Evolutionary conservation across 2,797 vertebrate species (phyloP).

Genomic region (Pteronotus mesoamericanus): DNA sequence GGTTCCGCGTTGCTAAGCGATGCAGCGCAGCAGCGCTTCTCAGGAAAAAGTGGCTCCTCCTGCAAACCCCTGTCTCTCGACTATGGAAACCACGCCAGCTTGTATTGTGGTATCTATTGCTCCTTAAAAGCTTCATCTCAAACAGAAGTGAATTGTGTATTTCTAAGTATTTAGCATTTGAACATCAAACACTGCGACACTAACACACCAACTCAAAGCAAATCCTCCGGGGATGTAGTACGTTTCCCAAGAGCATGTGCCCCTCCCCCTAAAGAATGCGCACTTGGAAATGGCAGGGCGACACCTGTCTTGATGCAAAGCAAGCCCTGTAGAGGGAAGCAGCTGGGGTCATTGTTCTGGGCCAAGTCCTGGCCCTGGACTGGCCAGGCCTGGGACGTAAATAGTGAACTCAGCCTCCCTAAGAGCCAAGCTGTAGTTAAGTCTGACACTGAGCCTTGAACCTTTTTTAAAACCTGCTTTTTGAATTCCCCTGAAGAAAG

Average conservation of each 20-base stretch:
- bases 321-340: not conserved
- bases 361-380: not conserved
- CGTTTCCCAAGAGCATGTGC: not conserved
- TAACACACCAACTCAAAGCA: not conserved
- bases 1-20: slow-evolving; percentile 60
- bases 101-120: slow-evolving; percentile 42
- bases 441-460: not conserved
- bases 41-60: not conserved
- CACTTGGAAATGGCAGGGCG: not conserved
- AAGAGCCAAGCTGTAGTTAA: not conserved
- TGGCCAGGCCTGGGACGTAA: not conserved
- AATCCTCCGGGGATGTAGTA: not conserved
- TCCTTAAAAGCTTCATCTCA: slow-evolving; percentile 52
- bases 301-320: not conserved
- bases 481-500: not conserved
- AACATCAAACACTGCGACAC: not conserved
- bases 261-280: not conserved
- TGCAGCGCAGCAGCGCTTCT: not conserved
- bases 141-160: slow-evolving; percentile 41
- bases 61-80: not conserved
- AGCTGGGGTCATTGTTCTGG: not conserved
- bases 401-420: not conserved
- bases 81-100: not conserved
- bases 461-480: not conserved
- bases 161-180: slow-evolving; percentile 56